Conservation (phyloP, 92 coral and sea anemone species). For the Nematostella vectensis region DNA sequence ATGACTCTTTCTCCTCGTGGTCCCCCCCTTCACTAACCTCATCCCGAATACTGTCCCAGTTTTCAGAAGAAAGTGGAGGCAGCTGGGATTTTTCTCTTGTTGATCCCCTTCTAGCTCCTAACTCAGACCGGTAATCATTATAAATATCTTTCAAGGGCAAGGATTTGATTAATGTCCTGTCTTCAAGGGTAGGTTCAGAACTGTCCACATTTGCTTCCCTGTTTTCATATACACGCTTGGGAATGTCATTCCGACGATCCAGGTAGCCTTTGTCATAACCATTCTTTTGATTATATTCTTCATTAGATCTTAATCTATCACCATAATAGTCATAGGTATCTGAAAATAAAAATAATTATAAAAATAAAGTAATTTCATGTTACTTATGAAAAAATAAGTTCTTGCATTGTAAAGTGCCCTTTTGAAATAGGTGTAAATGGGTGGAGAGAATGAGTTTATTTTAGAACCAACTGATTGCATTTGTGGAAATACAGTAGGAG, state of each 20-base stretch:
- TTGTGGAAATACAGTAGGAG: too few species aligned
- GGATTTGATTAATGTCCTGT: constrained; percentile 43
- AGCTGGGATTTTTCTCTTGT: background rate
- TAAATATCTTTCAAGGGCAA: constrained; percentile 22
- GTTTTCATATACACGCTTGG: constrained; percentile 8
- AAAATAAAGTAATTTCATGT: too few species aligned
- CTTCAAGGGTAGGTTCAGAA: constrained; percentile 44
- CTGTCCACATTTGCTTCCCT: constrained; percentile 12
- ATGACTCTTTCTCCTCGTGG: too few species aligned
- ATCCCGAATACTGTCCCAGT: constrained; percentile 38
- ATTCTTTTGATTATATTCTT: too few species aligned
- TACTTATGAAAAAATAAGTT: too few species aligned
- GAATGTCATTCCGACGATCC: constrained; percentile 11
- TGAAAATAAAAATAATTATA: too few species aligned
- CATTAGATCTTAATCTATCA: too few species aligned
- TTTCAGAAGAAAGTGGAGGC: constrained; percentile 19
- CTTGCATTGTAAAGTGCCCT: too few species aligned
- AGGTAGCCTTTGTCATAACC: background rate
- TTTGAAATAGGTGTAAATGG: too few species aligned
- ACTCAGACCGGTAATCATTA: constrained; percentile 1
- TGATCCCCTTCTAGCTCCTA: background rate
- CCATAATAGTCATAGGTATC: too few species aligned
- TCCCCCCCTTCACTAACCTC: background rate
- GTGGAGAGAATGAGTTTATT: too few species aligned
- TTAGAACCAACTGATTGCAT: too few species aligned